These are phyloP conservation scores for Cylindroiulus punctatus DNA, from an alignment of 2,888 invertebrate species.

Conservation along the genomic window DNA sequence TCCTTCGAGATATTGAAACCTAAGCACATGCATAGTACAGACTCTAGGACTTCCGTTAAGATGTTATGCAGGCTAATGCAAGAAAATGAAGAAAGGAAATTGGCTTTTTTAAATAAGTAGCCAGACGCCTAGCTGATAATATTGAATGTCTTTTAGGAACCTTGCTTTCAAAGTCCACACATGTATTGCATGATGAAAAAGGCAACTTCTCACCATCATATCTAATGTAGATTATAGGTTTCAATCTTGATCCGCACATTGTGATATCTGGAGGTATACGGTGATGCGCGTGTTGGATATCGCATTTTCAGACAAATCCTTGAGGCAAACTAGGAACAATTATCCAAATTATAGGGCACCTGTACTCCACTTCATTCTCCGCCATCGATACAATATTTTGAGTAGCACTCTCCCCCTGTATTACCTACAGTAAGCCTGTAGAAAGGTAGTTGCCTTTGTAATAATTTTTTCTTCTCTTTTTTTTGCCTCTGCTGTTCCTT, in stretches of 20 bases:
- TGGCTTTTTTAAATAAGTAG: not conserved
- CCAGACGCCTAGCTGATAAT: not conserved
- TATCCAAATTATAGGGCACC: slow-evolving; percentile 49
- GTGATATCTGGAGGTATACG: slow-evolving; percentile 1
- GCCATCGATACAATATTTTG: slow-evolving; percentile 44
- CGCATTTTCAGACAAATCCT: slow-evolving; percentile 46
- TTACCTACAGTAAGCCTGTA: slow-evolving; percentile 29
- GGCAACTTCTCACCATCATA: slow-evolving; percentile 1
- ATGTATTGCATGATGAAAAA: not conserved
- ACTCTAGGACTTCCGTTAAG: not conserved
- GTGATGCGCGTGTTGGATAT: slow-evolving; percentile 43
- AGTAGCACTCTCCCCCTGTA: slow-evolving; percentile 45
- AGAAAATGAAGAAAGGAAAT: not conserved
- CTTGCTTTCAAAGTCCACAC: not conserved
- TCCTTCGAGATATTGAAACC: too few relatives aligned
- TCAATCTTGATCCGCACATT: not conserved
- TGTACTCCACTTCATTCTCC: slow-evolving; percentile 50
- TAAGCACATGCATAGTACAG: too few relatives aligned
- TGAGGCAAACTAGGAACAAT: slow-evolving; percentile 33
- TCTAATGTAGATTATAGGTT: slow-evolving; percentile 34
- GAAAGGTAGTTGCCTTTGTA: slow-evolving; percentile 14
- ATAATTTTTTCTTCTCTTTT: not conserved
- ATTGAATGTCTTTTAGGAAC: not conserved
- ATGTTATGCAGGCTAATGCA: not conserved
- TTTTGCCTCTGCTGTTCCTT: not conserved